Evolutionary conservation across 2,888 invertebrate genomes (phyloP).

Genomic region (Orthosia incerta): DNA sequence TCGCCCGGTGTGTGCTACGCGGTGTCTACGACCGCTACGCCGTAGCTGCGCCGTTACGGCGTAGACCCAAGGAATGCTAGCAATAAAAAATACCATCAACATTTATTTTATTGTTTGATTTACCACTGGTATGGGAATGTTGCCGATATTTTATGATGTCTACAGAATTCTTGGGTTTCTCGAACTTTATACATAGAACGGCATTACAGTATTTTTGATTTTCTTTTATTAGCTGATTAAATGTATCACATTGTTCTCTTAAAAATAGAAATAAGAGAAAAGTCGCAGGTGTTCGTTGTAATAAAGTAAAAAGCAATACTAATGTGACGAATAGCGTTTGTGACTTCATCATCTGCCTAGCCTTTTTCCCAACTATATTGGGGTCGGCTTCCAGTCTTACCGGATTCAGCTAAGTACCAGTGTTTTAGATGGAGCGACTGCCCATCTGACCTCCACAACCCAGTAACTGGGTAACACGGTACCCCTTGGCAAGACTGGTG

Average conservation of each 20-base stretch:
- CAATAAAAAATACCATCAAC: slow-evolving; percentile 12
- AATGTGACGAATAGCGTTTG: too few relatives aligned
- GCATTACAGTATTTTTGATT: background rate
- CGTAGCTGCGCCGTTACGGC: slow-evolving; percentile 45
- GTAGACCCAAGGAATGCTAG: slow-evolving; percentile 34
- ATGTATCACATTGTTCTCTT: background rate
- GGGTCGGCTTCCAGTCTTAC: too few relatives aligned
- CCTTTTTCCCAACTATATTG: too few relatives aligned
- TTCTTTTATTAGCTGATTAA: background rate
- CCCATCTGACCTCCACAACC: too few relatives aligned
- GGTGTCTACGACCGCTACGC: slow-evolving; percentile 46
- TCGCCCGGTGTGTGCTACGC: slow-evolving; percentile 21
- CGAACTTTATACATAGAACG: too few relatives aligned
- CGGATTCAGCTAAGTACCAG: too few relatives aligned
- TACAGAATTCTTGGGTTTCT: background rate
- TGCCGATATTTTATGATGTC: background rate
- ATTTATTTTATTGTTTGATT: slow-evolving; percentile 8
- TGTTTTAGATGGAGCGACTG: too few relatives aligned
- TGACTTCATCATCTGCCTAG: too few relatives aligned
- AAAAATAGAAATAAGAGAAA: background rate
- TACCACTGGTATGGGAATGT: background rate
- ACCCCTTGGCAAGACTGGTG: too few relatives aligned
- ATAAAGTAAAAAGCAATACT: background rate
- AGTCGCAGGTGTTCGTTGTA: background rate
- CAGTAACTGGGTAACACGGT: too few relatives aligned